phyloP scores from a whole-genome alignment of 2,797 vertebrate species.

The Tangara arthus region DNA sequence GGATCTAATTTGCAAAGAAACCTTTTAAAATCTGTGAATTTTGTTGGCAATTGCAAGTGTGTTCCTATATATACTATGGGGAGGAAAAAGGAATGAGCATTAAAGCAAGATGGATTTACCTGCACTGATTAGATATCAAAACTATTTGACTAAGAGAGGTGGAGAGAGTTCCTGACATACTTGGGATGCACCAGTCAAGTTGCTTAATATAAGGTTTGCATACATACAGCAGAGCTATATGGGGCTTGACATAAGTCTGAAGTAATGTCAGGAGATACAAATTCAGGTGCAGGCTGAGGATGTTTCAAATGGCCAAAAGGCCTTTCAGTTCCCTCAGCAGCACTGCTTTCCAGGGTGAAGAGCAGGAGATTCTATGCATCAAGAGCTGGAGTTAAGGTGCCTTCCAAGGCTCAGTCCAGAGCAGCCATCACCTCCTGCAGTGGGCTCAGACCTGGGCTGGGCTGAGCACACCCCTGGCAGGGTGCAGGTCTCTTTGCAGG shows the following conservation, averaged over 20 bases:
- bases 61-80: neutral
- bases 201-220: neutral
- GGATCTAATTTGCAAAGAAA: neutral
- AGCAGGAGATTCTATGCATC: neutral
- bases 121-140: neutral
- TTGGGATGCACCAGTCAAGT: neutral
- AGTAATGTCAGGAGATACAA: neutral
- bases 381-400: neutral
- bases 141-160: neutral
- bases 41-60: neutral
- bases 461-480: rapidly evolving
- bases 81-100: neutral
- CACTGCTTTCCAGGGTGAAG: neutral
- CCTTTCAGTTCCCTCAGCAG: neutral
- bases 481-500: rapidly evolving
- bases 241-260: neutral
- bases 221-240: neutral
- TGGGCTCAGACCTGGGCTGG: neutral
- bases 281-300: neutral
- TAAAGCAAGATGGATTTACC: neutral
- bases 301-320: neutral
- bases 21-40: neutral
- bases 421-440: too few species aligned
- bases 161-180: neutral
- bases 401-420: neutral